Evolutionary conservation across 1,140 invertebrate genomes (phyloP), one percentile per base, ranked within the genome.

Genomic region (Atta texana): DNA sequence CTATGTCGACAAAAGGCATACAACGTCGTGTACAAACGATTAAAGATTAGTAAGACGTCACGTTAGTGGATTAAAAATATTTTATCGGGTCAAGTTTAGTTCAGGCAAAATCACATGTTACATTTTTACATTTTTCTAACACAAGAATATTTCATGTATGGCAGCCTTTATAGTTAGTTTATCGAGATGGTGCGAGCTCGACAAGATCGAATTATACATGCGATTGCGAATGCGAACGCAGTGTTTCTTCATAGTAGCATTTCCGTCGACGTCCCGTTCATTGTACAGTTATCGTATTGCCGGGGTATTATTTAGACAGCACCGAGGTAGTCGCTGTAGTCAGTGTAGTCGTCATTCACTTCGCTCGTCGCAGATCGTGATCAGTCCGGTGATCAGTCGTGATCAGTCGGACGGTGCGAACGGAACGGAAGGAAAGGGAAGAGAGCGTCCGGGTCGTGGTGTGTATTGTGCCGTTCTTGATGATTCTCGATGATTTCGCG

Each of bases 281-380:
- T 16, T 57, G 64, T 71, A 81, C 77, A 81, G 21, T 81, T 57
- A 81, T 31, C 31, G 3, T 71, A 10, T 24, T 5, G n/a, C 18
- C 6, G 21, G 18, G 14, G 21, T 44, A 61, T 59, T 44, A 76
- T 76, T 77, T 31, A 49, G 34, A 66, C 39, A 14, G 31, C 59
- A 49, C 6, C 10, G 39, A 4, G 6, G 39, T 75, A 31, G 31
- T 31, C 31, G 51, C 18, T n/a, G 31, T 5, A 16, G 28, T 59
- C 53, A n/a, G 14, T 53, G 14, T 4, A 18, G 5, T 55, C 31
- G 31, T 6, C 31, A 3, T 31, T 31, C 3, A 3, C 28, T 49
- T 21, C 18, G 53, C 53, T 55, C 53, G 6, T 14, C 53, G 53
- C 53, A 7, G 14, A 1, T 55, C 53, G 53, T n/a, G 51, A 1